Evolutionary conservation across 1,140 invertebrate genomes (phyloP).

Genomic region (Hormaphis cornu): DNA sequence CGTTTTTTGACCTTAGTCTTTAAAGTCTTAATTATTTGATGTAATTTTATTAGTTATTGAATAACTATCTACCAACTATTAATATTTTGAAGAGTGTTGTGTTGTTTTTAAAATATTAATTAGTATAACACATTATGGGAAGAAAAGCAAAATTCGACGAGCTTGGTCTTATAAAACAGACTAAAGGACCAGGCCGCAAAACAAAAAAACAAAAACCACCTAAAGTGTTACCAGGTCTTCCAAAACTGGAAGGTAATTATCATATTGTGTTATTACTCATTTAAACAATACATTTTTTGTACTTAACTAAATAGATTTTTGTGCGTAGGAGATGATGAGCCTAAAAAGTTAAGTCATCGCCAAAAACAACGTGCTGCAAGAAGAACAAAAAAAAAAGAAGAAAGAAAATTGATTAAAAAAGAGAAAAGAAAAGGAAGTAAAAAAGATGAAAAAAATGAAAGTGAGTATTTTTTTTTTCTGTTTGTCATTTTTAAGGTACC

Average conservation of each 20-base stretch:
- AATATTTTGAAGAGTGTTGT: background rate
- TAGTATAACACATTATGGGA: conserved; percentile 72
- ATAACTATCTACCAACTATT: background rate
- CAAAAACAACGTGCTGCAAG: conserved; percentile 58
- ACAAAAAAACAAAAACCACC: conserved; percentile 74
- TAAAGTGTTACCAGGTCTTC: conserved; percentile 49
- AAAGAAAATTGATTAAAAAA: conserved; percentile 38
- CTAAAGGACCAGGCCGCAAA: conserved; percentile 70
- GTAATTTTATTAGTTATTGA: background rate
- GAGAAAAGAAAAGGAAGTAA: conserved; percentile 37
- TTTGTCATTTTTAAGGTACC: too few relatives aligned
- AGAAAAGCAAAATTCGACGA: conserved; percentile 70
- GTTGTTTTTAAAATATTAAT: conserved; percentile 32
- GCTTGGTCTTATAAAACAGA: conserved; percentile 52
- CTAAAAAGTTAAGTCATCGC: conserved; percentile 54
- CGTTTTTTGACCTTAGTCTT: background rate
- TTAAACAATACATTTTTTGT: too few relatives aligned
- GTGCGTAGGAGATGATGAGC: conserved; percentile 41
- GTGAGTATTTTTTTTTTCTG: conserved; percentile 6
- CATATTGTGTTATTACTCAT: conserved; percentile 10
- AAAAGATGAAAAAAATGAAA: conserved; percentile 38
- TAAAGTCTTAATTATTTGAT: background rate
- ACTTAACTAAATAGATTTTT: background rate
- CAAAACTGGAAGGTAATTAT: conserved; percentile 45
- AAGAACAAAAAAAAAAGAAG: conserved; percentile 48